A percentile compares a stretch with the other conserved stretches of the same genome.
Conservation (phyloP, 2,113 vertebrate species). For the Camarhynchus parvulus region DNA sequence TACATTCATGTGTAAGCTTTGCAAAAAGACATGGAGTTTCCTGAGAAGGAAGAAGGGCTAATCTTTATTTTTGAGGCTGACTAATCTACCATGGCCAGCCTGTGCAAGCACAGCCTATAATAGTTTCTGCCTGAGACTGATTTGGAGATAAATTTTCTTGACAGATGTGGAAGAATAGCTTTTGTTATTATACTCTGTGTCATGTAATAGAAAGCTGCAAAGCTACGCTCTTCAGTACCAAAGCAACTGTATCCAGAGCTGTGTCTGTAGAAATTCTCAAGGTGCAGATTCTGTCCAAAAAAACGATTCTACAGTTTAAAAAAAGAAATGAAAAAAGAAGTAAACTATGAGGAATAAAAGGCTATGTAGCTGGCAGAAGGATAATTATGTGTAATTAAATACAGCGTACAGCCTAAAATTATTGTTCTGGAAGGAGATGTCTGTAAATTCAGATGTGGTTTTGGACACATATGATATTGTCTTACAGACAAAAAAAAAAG, state of each 20-base stretch:
- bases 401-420: neutral
- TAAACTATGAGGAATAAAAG: neutral
- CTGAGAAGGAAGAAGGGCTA: neutral
- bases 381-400: neutral
- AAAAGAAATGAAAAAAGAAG: neutral
- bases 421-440: neutral
- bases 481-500: neutral
- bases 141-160: conserved; percentile 47
- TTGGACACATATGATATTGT: neutral
- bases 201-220: neutral
- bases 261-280: neutral
- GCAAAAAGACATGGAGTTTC: neutral
- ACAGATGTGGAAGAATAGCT: neutral
- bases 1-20: accelerated
- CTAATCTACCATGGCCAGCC: neutral
- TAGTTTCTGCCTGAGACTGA: conserved; percentile 3
- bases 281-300: neutral
- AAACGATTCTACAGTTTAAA: neutral
- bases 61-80: conserved; percentile 6
- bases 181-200: neutral
- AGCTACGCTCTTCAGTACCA: neutral
- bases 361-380: neutral
- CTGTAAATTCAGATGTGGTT: neutral
- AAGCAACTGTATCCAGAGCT: neutral
- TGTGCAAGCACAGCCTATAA: neutral